These are phyloP conservation scores for Trisateles emortualis DNA, from an alignment of 2,888 invertebrate genomes.

Conservation along the genomic window DNA sequence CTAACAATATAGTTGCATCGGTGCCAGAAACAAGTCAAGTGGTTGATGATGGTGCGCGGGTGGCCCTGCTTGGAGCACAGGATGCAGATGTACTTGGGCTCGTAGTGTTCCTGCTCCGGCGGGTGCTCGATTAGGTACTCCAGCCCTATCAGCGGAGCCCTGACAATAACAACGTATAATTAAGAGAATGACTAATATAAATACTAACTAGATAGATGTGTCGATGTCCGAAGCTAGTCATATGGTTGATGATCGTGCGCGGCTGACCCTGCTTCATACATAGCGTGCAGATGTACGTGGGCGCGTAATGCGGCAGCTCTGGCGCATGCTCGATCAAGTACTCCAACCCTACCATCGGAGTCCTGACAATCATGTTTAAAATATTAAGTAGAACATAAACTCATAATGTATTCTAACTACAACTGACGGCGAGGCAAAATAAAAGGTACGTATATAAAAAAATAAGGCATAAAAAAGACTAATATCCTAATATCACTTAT, in stretches of 20 bases:
- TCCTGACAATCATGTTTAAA: conserved; percentile 53
- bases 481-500: too few species aligned
- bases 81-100: conserved; percentile 92
- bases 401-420: too few species aligned
- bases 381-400: background rate
- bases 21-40: conserved; percentile 93
- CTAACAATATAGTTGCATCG: conserved; percentile 90
- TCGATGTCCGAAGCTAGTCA: conserved; percentile 92
- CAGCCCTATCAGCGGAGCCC: conserved; percentile 89
- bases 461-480: too few species aligned
- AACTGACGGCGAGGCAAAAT: too few species aligned
- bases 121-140: conserved; percentile 93
- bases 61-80: conserved; percentile 93
- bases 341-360: conserved; percentile 90
- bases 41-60: conserved; percentile 92
- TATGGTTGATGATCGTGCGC: conserved; percentile 92
- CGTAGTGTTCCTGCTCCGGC: conserved; percentile 88
- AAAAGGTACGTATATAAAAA: too few species aligned
- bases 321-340: conserved; percentile 92
- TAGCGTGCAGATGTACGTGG: conserved; percentile 91
- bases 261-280: conserved; percentile 93
- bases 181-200: background rate
- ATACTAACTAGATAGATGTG: conserved; percentile 89
- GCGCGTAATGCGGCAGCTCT: conserved; percentile 88
- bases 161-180: conserved; percentile 41